A percentile compares a stretch with the other conserved stretches of the same genome.
phyloP scores from a whole-genome alignment of 1,140 invertebrate species.

The Aethina tumida region DNA sequence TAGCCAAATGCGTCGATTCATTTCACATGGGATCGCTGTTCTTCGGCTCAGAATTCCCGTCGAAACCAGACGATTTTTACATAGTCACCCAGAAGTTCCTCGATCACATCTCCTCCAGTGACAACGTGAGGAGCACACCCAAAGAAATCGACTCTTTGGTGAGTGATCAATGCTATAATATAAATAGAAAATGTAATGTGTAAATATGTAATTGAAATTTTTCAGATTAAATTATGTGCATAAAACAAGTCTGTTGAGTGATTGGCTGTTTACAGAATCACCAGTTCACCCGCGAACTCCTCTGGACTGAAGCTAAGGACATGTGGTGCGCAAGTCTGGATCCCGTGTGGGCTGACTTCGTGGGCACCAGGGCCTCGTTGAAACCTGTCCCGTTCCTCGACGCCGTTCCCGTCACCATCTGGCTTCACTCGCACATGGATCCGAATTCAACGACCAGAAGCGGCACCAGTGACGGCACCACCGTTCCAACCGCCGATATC shows the following conservation, averaged over 20 bases:
- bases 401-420: conserved; percentile 78
- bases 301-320: conserved; percentile 75
- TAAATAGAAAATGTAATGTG: conserved; percentile 1
- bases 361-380: conserved; percentile 62
- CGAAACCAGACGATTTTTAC: conserved; percentile 49
- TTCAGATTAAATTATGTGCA: not conserved
- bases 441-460: conserved; percentile 31
- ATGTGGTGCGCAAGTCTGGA: conserved; percentile 83
- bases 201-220: conserved; percentile 7
- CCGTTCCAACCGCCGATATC: conserved; percentile 43
- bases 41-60: conserved; percentile 62
- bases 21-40: conserved; percentile 66
- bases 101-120: conserved; percentile 52
- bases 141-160: conserved; percentile 24
- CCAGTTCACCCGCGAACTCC: conserved; percentile 49
- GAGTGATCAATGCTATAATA: conserved; percentile 11
- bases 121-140: conserved; percentile 38
- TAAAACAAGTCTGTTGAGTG: not conserved
- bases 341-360: conserved; percentile 88
- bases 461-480: conserved; percentile 1
- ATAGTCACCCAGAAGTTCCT: conserved; percentile 66
- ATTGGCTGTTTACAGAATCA: conserved; percentile 21
- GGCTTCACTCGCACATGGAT: conserved; percentile 49
- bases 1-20: conserved; percentile 61
- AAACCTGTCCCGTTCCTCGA: conserved; percentile 81